Conservation (phyloP, 2,113 vertebrate species). For the Poeciliopsis retropinna region DNA sequence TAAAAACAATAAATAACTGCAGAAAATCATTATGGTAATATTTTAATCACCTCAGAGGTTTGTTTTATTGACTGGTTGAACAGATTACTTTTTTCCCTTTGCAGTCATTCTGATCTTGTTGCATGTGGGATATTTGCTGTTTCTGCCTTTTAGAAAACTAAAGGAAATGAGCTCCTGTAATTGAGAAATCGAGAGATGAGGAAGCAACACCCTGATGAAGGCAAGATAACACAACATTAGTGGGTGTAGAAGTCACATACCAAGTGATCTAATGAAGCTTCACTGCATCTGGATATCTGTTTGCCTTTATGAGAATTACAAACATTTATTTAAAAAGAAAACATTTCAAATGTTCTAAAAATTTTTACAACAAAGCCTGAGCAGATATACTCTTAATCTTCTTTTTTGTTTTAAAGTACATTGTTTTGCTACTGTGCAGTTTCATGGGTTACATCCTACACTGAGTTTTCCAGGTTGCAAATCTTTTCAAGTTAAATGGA, state of each 20-base stretch:
- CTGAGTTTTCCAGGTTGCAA: background rate
- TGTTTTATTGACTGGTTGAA: background rate
- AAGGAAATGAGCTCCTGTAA: slow-evolving; percentile 31
- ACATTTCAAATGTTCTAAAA: background rate
- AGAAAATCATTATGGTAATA: background rate
- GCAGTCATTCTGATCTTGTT: background rate
- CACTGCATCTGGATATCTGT: background rate
- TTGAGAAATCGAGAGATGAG: slow-evolving; percentile 20
- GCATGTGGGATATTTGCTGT: background rate
- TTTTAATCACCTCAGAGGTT: background rate
- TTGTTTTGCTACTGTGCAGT: background rate
- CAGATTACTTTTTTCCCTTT: background rate
- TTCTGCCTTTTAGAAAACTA: background rate
- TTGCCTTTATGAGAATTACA: background rate
- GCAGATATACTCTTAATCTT: background rate
- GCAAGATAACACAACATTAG: slow-evolving; percentile 1
- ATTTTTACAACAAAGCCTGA: background rate
- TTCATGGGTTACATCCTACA: background rate
- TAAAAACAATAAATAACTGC: too few species aligned
- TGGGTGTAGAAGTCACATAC: background rate
- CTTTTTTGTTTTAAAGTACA: background rate
- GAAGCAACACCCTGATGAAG: slow-evolving; percentile 41
- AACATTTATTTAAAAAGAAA: background rate
- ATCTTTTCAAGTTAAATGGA: background rate
- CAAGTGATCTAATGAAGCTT: background rate